These are phyloP conservation scores for Nicator chloris DNA, from an alignment of 2,113 vertebrate species.

Conservation along the genomic window DNA sequence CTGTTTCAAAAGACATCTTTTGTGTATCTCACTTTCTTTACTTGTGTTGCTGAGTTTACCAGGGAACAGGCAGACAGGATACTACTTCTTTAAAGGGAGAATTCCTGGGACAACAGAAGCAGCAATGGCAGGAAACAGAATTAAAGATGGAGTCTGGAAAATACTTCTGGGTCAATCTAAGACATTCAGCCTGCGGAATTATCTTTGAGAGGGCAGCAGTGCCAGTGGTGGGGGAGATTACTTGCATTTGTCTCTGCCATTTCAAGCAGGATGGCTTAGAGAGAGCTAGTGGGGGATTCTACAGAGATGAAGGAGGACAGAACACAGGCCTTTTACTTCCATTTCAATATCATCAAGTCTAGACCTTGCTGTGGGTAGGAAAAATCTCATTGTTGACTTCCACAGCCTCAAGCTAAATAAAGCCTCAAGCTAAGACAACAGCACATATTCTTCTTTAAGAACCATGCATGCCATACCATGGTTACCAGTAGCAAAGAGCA, in stretches of 20 bases:
- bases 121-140: background rate
- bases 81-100: background rate
- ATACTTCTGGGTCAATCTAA: background rate
- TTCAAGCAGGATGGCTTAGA: background rate
- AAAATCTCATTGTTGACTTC: background rate
- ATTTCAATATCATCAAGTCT: background rate
- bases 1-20: background rate
- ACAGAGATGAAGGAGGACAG: background rate
- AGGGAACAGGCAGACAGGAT: background rate
- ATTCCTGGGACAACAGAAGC: background rate
- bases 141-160: background rate
- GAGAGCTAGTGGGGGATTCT: background rate
- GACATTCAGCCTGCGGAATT: background rate
- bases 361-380: background rate
- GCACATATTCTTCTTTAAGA: background rate
- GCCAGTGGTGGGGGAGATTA: background rate
- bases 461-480: background rate
- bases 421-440: background rate
- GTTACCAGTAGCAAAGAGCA: slow-evolving; percentile 19
- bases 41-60: background rate
- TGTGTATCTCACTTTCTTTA: background rate
- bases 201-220: background rate
- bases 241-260: background rate
- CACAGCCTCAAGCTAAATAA: background rate
- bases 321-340: background rate